Evolutionary conservation across 2,888 invertebrate genomes (phyloP).

Genomic region (Petrolisthes cinctipes): DNA sequence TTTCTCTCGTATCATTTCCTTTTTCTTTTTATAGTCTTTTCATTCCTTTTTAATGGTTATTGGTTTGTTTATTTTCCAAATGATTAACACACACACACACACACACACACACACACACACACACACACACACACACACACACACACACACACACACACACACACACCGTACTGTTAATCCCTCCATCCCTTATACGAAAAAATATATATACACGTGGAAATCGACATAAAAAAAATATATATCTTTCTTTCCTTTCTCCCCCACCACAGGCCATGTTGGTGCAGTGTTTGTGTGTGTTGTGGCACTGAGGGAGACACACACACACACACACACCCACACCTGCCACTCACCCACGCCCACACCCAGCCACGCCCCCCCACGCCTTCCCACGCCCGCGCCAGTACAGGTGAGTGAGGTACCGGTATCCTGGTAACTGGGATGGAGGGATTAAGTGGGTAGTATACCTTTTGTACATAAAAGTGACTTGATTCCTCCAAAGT

Average conservation of each 20-base stretch:
- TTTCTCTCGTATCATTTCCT: background rate
- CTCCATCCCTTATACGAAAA: background rate
- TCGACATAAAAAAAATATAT: background rate
- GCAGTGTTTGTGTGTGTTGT: background rate
- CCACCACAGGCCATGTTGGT: background rate
- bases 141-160: constrained; percentile 37
- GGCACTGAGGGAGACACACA: background rate
- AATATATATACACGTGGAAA: constrained; percentile 11
- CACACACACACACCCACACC: background rate
- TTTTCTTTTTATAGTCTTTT: background rate
- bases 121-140: constrained; percentile 35
- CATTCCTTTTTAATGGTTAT: background rate
- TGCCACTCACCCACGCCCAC: constrained; percentile 3
- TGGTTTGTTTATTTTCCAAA: background rate
- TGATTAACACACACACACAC: constrained; percentile 6
- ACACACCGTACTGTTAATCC: background rate
- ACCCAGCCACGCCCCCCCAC: background rate
- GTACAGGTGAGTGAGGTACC: too few species aligned
- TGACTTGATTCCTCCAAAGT: too few species aligned
- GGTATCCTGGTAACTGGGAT: too few species aligned
- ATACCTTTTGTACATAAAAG: too few species aligned
- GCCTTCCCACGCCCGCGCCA: too few species aligned
- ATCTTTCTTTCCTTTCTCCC: too few species aligned
- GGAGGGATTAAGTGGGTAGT: too few species aligned
- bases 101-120: constrained; percentile 31